Conservation (phyloP, 2,888 invertebrate species). For the Globia sparganii region DNA sequence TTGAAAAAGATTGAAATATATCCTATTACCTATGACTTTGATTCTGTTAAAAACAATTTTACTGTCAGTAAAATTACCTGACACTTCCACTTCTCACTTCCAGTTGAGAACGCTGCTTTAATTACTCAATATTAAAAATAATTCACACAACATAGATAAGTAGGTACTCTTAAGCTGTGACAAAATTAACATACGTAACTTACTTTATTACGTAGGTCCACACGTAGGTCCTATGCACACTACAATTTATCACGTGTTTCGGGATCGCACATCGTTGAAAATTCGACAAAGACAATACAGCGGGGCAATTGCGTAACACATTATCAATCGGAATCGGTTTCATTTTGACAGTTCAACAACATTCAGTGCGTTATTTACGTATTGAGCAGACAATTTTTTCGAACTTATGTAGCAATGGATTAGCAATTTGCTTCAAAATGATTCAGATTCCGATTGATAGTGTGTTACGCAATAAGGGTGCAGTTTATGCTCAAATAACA, state of each 20-base stretch:
- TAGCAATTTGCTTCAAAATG: too few relatives aligned
- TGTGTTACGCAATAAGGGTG: too few relatives aligned
- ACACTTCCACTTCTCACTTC: not conserved
- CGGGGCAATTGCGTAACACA: too few relatives aligned
- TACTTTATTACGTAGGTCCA: not conserved
- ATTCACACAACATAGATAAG: not conserved
- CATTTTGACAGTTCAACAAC: too few relatives aligned
- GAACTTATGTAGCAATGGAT: too few relatives aligned
- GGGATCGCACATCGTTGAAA: not conserved
- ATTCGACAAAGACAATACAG: not conserved
- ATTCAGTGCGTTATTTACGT: too few relatives aligned
- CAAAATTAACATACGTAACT: conserved; percentile 6
- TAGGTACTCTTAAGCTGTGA: not conserved
- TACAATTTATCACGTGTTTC: not conserved
- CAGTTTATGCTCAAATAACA: not conserved
- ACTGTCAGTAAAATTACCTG: not conserved
- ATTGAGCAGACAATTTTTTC: too few relatives aligned
- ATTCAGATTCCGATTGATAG: too few relatives aligned
- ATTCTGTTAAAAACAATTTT: not conserved
- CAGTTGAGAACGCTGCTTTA: not conserved
- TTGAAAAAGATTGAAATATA: not conserved
- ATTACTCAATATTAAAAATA: not conserved
- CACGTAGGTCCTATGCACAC: not conserved
- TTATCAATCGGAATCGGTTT: too few relatives aligned
- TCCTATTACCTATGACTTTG: too few relatives aligned